These are phyloP conservation scores for Drosophila seguyi DNA, from an alignment of 1,140 invertebrate genomes.

Conservation along the genomic window DNA sequence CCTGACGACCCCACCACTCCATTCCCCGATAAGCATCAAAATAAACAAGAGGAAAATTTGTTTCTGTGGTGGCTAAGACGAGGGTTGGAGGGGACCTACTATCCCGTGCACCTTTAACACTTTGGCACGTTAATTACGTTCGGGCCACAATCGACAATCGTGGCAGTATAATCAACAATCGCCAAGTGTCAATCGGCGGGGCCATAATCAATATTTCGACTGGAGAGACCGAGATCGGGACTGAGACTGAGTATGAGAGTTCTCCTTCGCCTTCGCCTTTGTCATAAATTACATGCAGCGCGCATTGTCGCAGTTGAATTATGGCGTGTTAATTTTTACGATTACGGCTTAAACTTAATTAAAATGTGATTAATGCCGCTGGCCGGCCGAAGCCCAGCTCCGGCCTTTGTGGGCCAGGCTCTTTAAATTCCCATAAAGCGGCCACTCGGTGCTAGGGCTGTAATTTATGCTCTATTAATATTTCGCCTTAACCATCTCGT, in stretches of 20 bases:
- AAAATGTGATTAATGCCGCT: slow-evolving; percentile 81
- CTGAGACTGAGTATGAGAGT: neutral
- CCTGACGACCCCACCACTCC: slow-evolving; percentile 4
- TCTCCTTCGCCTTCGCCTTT: slow-evolving; percentile 37
- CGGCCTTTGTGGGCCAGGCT: slow-evolving; percentile 63
- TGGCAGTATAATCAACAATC: slow-evolving; percentile 64
- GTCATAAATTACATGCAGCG: slow-evolving; percentile 81
- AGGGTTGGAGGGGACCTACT: slow-evolving; percentile 16
- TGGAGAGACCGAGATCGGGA: neutral
- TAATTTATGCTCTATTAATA: slow-evolving; percentile 83
- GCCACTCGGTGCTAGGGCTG: slow-evolving; percentile 33
- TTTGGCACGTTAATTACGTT: slow-evolving; percentile 81
- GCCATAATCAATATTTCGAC: slow-evolving; percentile 82
- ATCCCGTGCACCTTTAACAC: slow-evolving; percentile 74
- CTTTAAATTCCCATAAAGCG: slow-evolving; percentile 78
- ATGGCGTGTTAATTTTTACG: slow-evolving; percentile 83
- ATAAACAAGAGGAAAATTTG: slow-evolving; percentile 81
- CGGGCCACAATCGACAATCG: slow-evolving; percentile 49
- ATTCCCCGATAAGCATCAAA: slow-evolving; percentile 69
- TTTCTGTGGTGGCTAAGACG: slow-evolving; percentile 48
- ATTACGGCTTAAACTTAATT: slow-evolving; percentile 84
- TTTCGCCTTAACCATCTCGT: slow-evolving; percentile 68
- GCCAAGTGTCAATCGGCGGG: slow-evolving; percentile 50
- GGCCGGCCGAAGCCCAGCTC: slow-evolving; percentile 35
- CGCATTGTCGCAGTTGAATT: slow-evolving; percentile 81